Evolutionary conservation across 2,113 vertebrate genomes (phyloP).

Genomic region (Zosterops borbonicus): DNA sequence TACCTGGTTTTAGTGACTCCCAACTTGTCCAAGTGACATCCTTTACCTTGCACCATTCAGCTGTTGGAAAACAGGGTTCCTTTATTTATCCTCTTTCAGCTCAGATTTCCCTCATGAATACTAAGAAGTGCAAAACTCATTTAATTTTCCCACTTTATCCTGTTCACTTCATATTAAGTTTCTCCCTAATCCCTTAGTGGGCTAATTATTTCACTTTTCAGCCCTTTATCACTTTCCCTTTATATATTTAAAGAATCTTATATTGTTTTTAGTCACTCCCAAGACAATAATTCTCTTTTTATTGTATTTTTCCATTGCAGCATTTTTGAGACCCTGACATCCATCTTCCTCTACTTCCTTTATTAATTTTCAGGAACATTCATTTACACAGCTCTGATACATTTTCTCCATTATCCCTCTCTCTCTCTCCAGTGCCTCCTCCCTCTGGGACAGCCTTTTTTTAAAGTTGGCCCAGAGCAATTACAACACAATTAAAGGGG

Average conservation of each 20-base stretch:
- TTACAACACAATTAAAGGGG: slow-evolving; percentile 29
- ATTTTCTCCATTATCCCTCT: not conserved
- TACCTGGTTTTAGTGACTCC: not conserved
- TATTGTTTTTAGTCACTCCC: slow-evolving; percentile 59
- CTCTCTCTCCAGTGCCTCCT: not conserved
- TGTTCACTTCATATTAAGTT: slow-evolving; percentile 25
- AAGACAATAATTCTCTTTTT: slow-evolving; percentile 36
- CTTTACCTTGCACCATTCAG: not conserved
- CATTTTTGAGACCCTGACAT: slow-evolving; percentile 21
- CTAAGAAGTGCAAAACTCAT: slow-evolving; percentile 28
- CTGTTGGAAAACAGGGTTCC: not conserved
- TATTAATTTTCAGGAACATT: slow-evolving; percentile 41
- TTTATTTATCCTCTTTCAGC: slow-evolving; percentile 27
- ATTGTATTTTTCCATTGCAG: not conserved
- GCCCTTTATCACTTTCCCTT: slow-evolving; percentile 40
- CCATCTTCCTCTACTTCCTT: not conserved
- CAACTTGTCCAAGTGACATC: not conserved
- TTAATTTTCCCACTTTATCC: slow-evolving; percentile 46
- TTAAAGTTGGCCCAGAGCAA: not conserved
- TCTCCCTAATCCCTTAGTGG: slow-evolving; percentile 43
- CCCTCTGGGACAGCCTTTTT: not conserved
- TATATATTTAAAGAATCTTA: slow-evolving; percentile 46
- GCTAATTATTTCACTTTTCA: slow-evolving; percentile 59
- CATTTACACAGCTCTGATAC: not conserved
- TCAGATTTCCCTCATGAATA: slow-evolving; percentile 22